Base-by-base conservation (phyloP, 2,888 invertebrate species). In the Fragum fragum region DNA sequence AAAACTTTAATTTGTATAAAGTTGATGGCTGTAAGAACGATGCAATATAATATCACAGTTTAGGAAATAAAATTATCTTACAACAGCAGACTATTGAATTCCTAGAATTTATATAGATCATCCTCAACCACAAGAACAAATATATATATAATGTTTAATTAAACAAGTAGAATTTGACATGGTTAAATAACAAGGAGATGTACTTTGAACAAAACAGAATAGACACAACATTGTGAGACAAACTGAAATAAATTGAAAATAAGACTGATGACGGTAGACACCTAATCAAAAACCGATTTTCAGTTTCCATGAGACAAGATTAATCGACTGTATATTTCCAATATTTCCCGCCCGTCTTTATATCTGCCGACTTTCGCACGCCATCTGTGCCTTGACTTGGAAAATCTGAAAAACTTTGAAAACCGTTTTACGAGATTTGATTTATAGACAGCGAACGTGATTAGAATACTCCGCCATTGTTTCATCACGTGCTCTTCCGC, bases 381-480 rank as follows among this genome's bases (percentile, higher is more conserved):
- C 66, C 66, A 66, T 66, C 66, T 66, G 66, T 23, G 36, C 42
- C 9, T 36, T 42, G 66, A 42, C 21, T 23, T 36, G 66, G 39
- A 42, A 66, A 66, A 66, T 66, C 66, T 42, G 66, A 66, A 42
- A 18, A 26, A n/a, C 42, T 66, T 66, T 66, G 23, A 66, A 66
- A 68, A 68, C 55, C 55, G 53, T 66, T 68, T 74, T 23, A 52
- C 16, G 74, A 32, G 53, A 68, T 66, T 66, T 74, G 74, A 74
- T 74, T 74, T 74, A 74, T 74, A 39, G 53, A 29, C 66, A 53
- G 53, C 55, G 76, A 78, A 81, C 84, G 80, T 81, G 84, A 77
- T 78, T 53, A 68, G 80, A 78, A 84, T 80, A 32, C 73, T 32
- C 68, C 57, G 61, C 68, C 39, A 80, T 81, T 80, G 80, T 81